Evolutionary conservation across 2,113 vertebrate species (phyloP), one percentile per base, ranked within the genome.

Genomic region (Sinocyclocheilus rhinocerous): DNA sequence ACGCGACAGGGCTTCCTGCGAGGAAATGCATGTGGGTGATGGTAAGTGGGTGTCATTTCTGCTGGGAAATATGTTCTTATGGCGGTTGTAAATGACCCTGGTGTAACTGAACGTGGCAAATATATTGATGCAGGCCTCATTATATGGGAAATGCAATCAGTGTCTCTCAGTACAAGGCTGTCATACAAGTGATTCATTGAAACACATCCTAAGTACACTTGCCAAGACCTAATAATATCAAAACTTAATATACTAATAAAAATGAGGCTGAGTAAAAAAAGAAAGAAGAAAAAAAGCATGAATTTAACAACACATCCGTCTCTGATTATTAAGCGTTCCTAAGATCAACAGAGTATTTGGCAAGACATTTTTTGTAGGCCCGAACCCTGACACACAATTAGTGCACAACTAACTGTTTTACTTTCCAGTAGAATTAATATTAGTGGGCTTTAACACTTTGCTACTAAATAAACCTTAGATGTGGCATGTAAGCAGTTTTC

Each of bases 41-140:
- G 33, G 80, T 82, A 69, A 82, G 61, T 67, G 42, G 39, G 80
- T 65, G 80, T 69, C 63, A 69, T 82, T 65, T 82, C 42, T 69
- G 63, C 42, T 7, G 80, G 61, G 80, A 82, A 82, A 81, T 50
- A 50, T 82, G 80, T 82, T 69, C 24, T 10, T 20, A 45, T 48
- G 61, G 61, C 1, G n/a, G 63, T 63, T 50, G 42, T 82, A 82
- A 82, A 82, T 65, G 80, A 52, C 26, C 26, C 42, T 45, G 39
- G 24, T 22, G 18, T 50, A 29, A 69, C 16, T 48, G 39, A 69
- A 26, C 26, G 24, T 29, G 61, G 59, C 4, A 36, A 48, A 48
- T 65, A 69, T 52, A 69, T 29, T 15, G 80, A 36, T 13, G 80
- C 48, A 69, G n/a, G 16, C 5, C 42, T 67, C 26, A 20, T 81